A percentile compares a stretch with the other conserved stretches of the same genome.
These are phyloP conservation scores for Pungitius pungitius DNA, from an alignment of 2,113 vertebrate species.

Conservation along the genomic window DNA sequence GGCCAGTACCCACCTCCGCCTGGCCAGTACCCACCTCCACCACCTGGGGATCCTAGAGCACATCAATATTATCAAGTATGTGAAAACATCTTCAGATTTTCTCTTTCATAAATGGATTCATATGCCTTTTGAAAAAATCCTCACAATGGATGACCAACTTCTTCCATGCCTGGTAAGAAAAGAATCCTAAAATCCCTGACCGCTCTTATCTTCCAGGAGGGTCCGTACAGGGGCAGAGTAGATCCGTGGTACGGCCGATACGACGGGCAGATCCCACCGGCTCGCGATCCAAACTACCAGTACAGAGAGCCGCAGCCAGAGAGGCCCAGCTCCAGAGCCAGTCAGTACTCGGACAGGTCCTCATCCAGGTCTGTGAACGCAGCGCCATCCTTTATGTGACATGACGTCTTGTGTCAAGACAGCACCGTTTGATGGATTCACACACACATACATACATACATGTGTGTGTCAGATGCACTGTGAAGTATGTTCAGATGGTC, in stretches of 20 bases:
- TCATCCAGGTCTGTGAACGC: constrained; percentile 83
- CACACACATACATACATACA: background rate
- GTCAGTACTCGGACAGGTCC: constrained; percentile 92
- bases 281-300: constrained; percentile 81
- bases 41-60: constrained; percentile 81
- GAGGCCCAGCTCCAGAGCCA: constrained; percentile 88
- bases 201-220: constrained; percentile 72
- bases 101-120: background rate
- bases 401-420: background rate
- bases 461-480: background rate
- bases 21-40: constrained; percentile 74
- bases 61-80: constrained; percentile 90
- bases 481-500: background rate
- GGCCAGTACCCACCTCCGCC: constrained; percentile 75
- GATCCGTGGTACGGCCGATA: constrained; percentile 86
- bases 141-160: background rate
- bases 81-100: background rate
- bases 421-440: background rate
- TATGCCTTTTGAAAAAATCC: background rate
- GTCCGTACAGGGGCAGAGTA: constrained; percentile 79
- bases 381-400: background rate
- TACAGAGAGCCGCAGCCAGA: constrained; percentile 85
- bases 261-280: constrained; percentile 73
- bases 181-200: background rate
- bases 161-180: background rate